Base-by-base conservation (phyloP, 2,113 vertebrate species). In the Taxidea taxus region DNA sequence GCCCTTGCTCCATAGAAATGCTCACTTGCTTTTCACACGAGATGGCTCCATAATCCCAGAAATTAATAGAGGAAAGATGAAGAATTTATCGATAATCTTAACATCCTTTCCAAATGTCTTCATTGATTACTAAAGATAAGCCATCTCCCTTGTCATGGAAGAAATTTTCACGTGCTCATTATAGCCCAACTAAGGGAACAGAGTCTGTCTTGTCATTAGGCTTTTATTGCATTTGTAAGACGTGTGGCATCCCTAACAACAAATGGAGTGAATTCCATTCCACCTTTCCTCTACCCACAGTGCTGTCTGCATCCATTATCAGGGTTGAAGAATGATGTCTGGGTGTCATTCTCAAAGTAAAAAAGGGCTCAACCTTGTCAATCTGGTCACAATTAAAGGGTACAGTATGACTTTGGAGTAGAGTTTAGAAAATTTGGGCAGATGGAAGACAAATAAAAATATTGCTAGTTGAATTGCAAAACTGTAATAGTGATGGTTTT, bases 1-100 rank as follows among this genome's bases (percentile, higher is more conserved):
- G 31, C 47, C 49, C n/a, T 4, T 0, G 78, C 62, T 96, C 80
- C 44, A 0, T 8, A 97, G 58, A 66, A 66, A 91, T 97, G 60
- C 34, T 96, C 29, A 77, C 23, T 56, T 54, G 15, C n/a, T 97
- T 31, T 91, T 92, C 42, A 62, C 1, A 85, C 20, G 21, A 91
- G 16, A 93, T 27, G 31, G 2, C 12, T 70, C 31, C 31, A 20
- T 62, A 97, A 91, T 56, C 15, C 56, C 27, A 37, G 96, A 95
- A 29, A 10, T 15, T 95, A 80, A 64, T 58, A 29, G 8, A 64
- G 39, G 62, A 54, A 42, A 80, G 18, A 90, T 21, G 42, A 4
- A 34, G 39, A 87, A 89, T 90, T 92, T 60, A 20, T 23, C 77
- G 60, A 70, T 70, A 31, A 3, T 86, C 98, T 97, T 85, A 87